Base-by-base conservation (phyloP, 2,797 vertebrate genomes). In the Eulemur rubriventer region DNA sequence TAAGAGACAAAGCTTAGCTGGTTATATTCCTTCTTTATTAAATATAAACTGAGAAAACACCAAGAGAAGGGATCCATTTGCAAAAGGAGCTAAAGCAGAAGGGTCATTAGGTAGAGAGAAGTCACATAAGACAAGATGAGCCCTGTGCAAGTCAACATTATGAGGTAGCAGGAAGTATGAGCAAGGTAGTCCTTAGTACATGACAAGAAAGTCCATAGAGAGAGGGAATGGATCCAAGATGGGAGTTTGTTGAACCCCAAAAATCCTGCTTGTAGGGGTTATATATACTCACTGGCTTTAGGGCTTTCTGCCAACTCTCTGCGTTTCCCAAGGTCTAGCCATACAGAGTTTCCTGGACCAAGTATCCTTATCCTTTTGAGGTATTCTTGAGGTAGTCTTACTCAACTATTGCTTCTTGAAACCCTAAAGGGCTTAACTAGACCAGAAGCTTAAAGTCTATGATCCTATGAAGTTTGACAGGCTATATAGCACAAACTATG, bases 381-480 rank as follows among this genome's bases (percentile, higher is more conserved):
- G 28, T 69, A 67, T 46, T 95, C 48, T 70, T 85, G 43, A 93
- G 6, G 55, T 81, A 63, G 88, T 1, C 46, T 57, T 72, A 91
- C 28, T 81, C 65, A 78, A 4, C 78, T 88, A 41, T 79, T 92
- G 43, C 38, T 75, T 90, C 87, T 92, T 95, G 61, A 91, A 94
- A 81, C 43, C 57, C 14, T 24, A 24, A 95, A 85, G 35, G 30
- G 6, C 43, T 38, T 72, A 81, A 94, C 26, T 50, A 78, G 50
- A 86, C 55, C 2, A 72, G 35, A 70, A 95, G 4, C 59, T 57
- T 87, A 48, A 75, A 76, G 9, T 86, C 46, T 63, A 28, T 30
- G 17, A 50, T 85, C 85, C 59, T 93, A 46, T 59, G 48, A 83
- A 48, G 17, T 87, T 78, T 72, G 52, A 63, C 24, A 92, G 59